Conservation (phyloP, 1,140 invertebrate species). For the Rhagoletis pomonella region DNA sequence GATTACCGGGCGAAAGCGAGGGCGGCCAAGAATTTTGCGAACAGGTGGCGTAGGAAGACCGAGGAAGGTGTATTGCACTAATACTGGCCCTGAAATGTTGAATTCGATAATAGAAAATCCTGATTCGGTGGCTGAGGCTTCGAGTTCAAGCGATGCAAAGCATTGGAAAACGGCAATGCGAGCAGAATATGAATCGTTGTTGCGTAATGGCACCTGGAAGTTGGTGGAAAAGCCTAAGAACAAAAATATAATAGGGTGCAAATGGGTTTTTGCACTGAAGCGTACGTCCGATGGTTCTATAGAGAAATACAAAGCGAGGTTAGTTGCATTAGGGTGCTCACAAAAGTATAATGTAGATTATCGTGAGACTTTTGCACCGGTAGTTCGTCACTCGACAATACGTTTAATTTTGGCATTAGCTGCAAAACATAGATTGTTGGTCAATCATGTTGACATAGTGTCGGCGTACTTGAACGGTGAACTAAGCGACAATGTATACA, state of each 20-base stretch:
- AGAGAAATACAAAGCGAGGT: slow-evolving; percentile 70
- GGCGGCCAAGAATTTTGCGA: slow-evolving; percentile 53
- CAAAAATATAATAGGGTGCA: slow-evolving; percentile 62
- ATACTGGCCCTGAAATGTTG: not conserved
- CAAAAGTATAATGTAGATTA: slow-evolving; percentile 71
- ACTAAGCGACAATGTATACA: too few species aligned
- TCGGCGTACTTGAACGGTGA: too few species aligned
- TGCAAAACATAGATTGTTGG: too few species aligned
- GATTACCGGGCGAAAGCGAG: slow-evolving; percentile 49
- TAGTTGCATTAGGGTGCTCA: slow-evolving; percentile 70
- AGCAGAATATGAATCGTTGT: too few species aligned
- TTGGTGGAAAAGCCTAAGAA: slow-evolving; percentile 60
- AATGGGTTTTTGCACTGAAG: slow-evolving; percentile 71
- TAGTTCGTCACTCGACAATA: slow-evolving; percentile 68
- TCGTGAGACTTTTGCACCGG: slow-evolving; percentile 71
- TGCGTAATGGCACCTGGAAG: slow-evolving; percentile 64
- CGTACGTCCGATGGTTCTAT: slow-evolving; percentile 59
- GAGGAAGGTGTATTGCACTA: slow-evolving; percentile 36
- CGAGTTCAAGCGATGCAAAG: too few species aligned
- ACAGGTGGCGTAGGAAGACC: slow-evolving; percentile 49
- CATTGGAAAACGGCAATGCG: too few species aligned
- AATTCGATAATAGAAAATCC: slow-evolving; percentile 31
- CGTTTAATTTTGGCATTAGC: not conserved
- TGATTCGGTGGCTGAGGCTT: too few species aligned
- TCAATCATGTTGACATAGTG: too few species aligned